Base-by-base conservation (phyloP, 2,113 vertebrate genomes). In the Rhinogobius similis region DNA sequence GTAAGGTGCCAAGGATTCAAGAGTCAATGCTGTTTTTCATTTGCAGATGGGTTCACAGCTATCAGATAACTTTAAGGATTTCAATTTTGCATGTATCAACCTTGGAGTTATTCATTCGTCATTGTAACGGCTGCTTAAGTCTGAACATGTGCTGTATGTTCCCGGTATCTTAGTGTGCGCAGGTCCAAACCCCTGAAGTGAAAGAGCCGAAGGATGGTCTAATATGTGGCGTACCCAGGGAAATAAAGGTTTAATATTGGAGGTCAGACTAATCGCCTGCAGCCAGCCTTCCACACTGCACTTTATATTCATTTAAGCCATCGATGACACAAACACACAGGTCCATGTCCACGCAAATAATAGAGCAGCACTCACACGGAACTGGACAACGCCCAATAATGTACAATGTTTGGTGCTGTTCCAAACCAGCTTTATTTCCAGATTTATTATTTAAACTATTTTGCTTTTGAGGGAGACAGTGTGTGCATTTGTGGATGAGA, bases 191-290 rank as follows among this genome's bases (percentile, higher is more conserved):
- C 36, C 23, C 38, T 20, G 4, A 67, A 74, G 82, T 82, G 20
- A 67, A 26, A 76, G 76, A 79, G 78, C 82, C 61, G 20, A 67
- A 74, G 73, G 78, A 79, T 77, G 71, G 44, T 82, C 82, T 79
- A 89, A 90, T 86, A 88, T 86, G 67, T 83, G 85, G 72, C 29
- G 69, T 58, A 83, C 71, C 83, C 29, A 69, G 90, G 88, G 85
- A 91, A 91, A 91, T 89, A 88, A 87, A 71, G 61, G 78, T 61
- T 72, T 82, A 85, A 84, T 81, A 77, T 79, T 74, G 26, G 26
- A 29, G 86, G 86, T 86, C 74, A 88, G 76, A 77, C 72, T 86
- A 87, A 89, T 87, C 67, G 70, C 76, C 73, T 74, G 77, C 75
- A 79, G 87, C 82, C 68, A 66, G 72, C 75, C 73, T 75, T 70